phyloP scores from a whole-genome alignment of 2,797 vertebrate genomes.

The Myotis daubentonii region DNA sequence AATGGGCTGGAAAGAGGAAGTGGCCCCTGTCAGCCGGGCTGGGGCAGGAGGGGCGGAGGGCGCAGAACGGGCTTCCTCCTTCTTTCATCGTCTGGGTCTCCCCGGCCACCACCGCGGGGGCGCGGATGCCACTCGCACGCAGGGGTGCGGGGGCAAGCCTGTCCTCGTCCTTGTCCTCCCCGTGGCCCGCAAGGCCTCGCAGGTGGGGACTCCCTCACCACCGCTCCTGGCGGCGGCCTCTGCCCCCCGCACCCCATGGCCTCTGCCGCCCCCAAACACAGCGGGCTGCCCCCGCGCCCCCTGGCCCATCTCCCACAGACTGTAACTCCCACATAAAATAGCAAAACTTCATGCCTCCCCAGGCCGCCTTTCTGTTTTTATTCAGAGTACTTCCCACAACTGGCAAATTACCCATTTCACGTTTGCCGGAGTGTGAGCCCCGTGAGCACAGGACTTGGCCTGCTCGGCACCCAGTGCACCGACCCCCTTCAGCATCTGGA shows the following conservation, averaged over 20 bases:
- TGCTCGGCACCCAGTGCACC: background rate
- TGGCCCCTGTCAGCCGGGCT: accelerated
- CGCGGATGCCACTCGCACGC: background rate
- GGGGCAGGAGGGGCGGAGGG: background rate
- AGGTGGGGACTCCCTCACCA: too few relatives aligned
- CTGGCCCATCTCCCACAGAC: accelerated
- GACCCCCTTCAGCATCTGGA: accelerated
- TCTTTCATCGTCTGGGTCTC: conserved; percentile 60
- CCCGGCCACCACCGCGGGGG: accelerated
- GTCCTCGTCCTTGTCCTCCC: too few relatives aligned
- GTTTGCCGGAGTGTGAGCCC: background rate
- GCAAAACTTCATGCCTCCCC: background rate
- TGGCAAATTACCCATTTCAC: background rate
- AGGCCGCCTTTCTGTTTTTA: background rate
- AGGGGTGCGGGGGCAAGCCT: too few relatives aligned
- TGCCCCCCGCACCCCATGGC: background rate
- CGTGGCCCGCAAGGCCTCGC: accelerated
- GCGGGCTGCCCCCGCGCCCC: background rate
- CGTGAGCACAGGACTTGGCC: background rate
- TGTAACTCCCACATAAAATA: background rate
- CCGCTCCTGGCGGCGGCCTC: background rate
- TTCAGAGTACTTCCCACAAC: background rate
- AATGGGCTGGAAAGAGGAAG: conserved; percentile 82
- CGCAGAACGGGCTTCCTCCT: background rate
- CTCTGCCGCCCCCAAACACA: too few relatives aligned